Conservation (phyloP, 2,113 vertebrate species). For the Lamprologus lemairii region DNA sequence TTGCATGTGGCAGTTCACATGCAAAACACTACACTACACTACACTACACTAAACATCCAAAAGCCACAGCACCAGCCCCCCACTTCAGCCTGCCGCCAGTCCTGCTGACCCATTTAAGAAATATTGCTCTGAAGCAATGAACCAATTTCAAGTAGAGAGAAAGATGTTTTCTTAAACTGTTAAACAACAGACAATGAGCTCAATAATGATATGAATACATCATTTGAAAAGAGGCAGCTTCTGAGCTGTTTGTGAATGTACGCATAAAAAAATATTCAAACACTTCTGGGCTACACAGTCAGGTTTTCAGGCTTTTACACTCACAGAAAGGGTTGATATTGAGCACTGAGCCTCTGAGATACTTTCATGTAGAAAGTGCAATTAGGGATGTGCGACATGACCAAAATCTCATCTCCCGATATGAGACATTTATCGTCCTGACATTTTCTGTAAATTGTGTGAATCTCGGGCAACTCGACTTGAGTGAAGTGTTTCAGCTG, state of each 20-base stretch:
- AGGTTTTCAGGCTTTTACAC: not conserved
- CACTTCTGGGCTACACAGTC: not conserved
- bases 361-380: not conserved
- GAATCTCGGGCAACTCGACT: not conserved
- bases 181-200: not conserved
- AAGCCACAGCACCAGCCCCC: not conserved
- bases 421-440: not conserved
- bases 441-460: not conserved
- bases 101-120: not conserved
- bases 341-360: not conserved
- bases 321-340: not conserved
- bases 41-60: not conserved
- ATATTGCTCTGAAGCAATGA: not conserved
- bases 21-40: not conserved
- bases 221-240: not conserved
- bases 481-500: not conserved
- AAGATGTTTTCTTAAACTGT: not conserved
- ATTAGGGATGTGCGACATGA: not conserved
- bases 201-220: not conserved
- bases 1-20: not conserved
- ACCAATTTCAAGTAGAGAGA: not conserved
- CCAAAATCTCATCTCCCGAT: not conserved
- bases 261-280: not conserved
- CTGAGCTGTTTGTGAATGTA: not conserved
- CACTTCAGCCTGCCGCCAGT: not conserved